phyloP scores from a whole-genome alignment of 1,140 invertebrate genomes.

The Plutomurus gul region DNA sequence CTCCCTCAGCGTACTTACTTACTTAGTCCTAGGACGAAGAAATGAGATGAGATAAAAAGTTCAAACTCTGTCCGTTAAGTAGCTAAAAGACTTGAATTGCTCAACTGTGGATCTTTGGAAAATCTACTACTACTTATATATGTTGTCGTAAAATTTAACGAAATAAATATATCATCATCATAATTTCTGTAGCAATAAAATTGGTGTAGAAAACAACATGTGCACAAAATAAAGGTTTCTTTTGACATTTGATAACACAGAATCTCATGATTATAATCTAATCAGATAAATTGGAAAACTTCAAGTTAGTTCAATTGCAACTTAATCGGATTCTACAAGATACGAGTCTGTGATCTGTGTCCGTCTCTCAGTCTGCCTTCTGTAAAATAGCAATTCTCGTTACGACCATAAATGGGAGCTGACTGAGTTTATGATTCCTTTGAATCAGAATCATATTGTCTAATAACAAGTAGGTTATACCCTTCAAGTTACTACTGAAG shows the following conservation, averaged over 20 bases:
- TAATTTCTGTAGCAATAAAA: not conserved
- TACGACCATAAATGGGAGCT: too few species aligned
- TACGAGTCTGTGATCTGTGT: not conserved
- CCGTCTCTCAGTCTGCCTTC: too few species aligned
- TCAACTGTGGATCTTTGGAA: too few species aligned
- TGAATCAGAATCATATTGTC: not conserved
- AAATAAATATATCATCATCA: slow-evolving; percentile 16
- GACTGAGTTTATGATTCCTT: too few species aligned
- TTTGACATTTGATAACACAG: not conserved
- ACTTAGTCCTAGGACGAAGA: too few species aligned
- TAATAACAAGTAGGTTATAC: not conserved
- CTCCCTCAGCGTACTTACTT: too few species aligned
- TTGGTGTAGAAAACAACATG: not conserved
- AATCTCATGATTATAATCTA: not conserved
- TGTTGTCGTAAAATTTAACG: not conserved
- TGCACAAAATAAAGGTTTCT: not conserved
- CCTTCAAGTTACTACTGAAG: not conserved
- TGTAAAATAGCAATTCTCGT: too few species aligned
- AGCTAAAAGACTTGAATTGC: not conserved
- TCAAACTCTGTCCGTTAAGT: too few species aligned
- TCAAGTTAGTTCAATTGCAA: not conserved
- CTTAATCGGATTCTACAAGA: not conserved
- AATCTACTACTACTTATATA: not conserved
- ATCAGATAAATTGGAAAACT: not conserved
- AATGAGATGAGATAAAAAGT: too few species aligned